phyloP scores from a whole-genome alignment of 2,888 invertebrate species.

The Salticus scenicus region DNA sequence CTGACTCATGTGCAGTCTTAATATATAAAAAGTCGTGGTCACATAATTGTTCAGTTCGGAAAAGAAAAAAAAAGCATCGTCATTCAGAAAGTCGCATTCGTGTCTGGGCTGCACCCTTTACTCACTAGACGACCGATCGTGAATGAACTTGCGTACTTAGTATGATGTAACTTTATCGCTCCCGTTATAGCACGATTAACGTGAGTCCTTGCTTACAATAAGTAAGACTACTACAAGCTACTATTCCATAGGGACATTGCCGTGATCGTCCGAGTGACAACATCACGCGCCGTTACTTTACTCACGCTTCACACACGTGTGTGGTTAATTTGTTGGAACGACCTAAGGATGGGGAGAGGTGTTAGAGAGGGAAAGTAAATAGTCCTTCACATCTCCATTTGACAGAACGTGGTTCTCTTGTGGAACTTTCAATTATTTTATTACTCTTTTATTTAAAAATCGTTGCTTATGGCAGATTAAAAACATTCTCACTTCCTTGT shows the following conservation, averaged over 20 bases:
- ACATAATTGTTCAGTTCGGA: too few species aligned
- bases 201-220: background rate
- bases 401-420: too few species aligned
- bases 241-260: background rate
- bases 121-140: background rate
- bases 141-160: slow-evolving; percentile 7
- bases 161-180: background rate
- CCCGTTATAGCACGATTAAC: slow-evolving; percentile 18
- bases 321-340: background rate
- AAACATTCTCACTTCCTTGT: too few species aligned
- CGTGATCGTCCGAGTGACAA: background rate
- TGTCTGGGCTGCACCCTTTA: too few species aligned
- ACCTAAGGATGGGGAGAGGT: background rate
- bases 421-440: too few species aligned
- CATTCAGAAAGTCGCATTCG: too few species aligned
- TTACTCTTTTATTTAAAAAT: too few species aligned
- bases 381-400: background rate
- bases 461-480: too few species aligned
- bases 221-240: background rate
- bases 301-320: slow-evolving; percentile 1
- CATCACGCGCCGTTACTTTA: background rate
- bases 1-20: too few species aligned
- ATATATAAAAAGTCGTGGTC: too few species aligned
- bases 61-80: too few species aligned
- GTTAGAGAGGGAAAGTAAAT: background rate